A percentile compares a stretch with the other conserved stretches of the same genome.
Conservation (phyloP, 2,888 invertebrate genomes). For the Eupithecia pulchellata region DNA sequence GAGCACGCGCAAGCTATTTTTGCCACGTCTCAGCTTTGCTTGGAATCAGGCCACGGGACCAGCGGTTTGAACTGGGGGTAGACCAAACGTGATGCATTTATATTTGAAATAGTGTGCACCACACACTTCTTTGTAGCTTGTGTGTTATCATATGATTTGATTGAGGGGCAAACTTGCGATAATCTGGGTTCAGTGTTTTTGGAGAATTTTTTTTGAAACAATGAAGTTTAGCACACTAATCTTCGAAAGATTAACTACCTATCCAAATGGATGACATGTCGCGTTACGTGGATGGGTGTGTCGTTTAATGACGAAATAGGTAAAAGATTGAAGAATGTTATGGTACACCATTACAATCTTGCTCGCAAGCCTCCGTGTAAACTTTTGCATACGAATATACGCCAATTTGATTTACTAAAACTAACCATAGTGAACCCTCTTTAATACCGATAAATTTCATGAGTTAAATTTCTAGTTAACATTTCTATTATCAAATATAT, state of each 20-base stretch:
- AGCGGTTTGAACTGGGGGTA: constrained; percentile 17
- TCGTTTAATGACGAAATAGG: not conserved
- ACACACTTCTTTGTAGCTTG: too few relatives aligned
- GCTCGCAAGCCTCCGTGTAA: not conserved
- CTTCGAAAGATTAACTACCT: too few relatives aligned
- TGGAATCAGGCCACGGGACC: constrained; percentile 32
- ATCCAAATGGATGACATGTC: too few relatives aligned
- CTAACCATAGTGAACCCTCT: too few relatives aligned
- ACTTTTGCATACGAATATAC: not conserved
- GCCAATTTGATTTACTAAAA: not conserved
- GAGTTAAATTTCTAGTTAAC: constrained; percentile 18
- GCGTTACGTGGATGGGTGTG: too few relatives aligned
- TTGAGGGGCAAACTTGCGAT: not conserved
- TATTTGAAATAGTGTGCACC: not conserved
- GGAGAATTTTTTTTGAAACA: too few relatives aligned
- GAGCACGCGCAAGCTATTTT: constrained; percentile 50
- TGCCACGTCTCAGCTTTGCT: constrained; percentile 41
- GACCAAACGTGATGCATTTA: not conserved
- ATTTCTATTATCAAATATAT: too few relatives aligned
- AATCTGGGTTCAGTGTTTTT: not conserved
- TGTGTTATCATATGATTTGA: not conserved
- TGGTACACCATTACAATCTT: too few relatives aligned
- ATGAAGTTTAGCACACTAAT: too few relatives aligned
- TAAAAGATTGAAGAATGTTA: too few relatives aligned
- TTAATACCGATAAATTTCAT: not conserved